These are phyloP conservation scores for Timema podura DNA, from an alignment of 2,888 invertebrate species.

Conservation along the genomic window DNA sequence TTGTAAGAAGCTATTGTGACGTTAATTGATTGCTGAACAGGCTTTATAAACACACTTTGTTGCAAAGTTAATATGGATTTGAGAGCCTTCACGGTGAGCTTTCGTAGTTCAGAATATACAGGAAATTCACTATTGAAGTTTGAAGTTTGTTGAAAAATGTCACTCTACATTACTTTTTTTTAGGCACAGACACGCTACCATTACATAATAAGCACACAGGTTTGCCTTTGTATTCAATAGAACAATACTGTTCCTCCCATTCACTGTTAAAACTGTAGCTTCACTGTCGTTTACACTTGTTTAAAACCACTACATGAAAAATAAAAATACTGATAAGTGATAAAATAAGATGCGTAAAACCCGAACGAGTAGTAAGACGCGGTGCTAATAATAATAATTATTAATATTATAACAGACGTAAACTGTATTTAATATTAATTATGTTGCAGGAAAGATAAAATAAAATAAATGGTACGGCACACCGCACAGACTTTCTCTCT, in stretches of 20 bases:
- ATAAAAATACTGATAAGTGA: no score
- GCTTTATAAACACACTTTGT: not conserved
- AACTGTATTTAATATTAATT: no score
- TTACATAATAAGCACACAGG: constrained; percentile 4
- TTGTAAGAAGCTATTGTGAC: constrained; percentile 17
- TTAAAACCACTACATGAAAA: no score
- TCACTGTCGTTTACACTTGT: not conserved
- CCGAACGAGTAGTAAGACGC: no score
- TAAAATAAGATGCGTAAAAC: no score
- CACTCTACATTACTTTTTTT: not conserved
- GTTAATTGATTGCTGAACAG: not conserved
- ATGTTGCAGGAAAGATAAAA: no score
- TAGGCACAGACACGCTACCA: not conserved
- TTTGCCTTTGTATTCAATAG: not conserved
- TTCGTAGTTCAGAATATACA: constrained; percentile 2
- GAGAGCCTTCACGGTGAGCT: constrained; percentile 1
- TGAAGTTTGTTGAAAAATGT: not conserved
- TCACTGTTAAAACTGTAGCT: constrained; percentile 3
- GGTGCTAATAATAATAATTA: no score
- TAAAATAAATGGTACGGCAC: no score
- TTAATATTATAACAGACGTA: no score
- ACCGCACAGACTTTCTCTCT: no score
- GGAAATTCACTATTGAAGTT: constrained; percentile 11
- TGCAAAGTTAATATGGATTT: constrained; percentile 9
- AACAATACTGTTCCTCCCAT: not conserved